A percentile compares a stretch with the other conserved stretches of the same genome.
Conservation (phyloP, 2,888 invertebrate genomes). For the Nomada fabriciana region DNA sequence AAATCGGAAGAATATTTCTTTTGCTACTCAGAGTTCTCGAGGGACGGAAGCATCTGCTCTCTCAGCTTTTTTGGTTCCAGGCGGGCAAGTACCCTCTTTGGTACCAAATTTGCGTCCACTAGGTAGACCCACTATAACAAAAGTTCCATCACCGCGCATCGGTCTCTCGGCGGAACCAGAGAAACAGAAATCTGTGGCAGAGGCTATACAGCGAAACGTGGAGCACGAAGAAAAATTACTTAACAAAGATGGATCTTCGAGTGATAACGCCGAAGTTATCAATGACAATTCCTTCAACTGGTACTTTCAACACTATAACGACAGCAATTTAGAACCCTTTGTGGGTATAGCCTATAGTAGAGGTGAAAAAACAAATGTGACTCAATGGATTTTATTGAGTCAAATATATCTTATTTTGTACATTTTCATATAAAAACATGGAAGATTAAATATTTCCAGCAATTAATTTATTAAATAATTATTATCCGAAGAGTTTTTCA, state of each 20-base stretch:
- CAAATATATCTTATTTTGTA: constrained; percentile 54
- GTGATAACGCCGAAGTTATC: constrained; percentile 85
- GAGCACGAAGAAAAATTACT: constrained; percentile 85
- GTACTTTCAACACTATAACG: constrained; percentile 95
- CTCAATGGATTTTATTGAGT: constrained; percentile 55
- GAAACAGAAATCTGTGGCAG: constrained; percentile 56
- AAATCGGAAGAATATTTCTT: constrained; percentile 49
- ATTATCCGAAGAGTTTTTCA: neutral
- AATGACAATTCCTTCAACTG: constrained; percentile 89
- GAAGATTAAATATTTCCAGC: constrained; percentile 17
- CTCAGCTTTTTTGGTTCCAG: constrained; percentile 88
- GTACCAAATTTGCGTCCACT: constrained; percentile 77
- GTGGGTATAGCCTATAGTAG: constrained; percentile 79
- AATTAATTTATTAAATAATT: constrained; percentile 27
- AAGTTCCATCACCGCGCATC: constrained; percentile 85
- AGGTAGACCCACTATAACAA: constrained; percentile 87
- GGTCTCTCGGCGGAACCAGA: constrained; percentile 45
- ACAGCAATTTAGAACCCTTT: constrained; percentile 86
- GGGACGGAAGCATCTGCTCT: constrained; percentile 85
- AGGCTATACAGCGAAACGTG: constrained; percentile 70
- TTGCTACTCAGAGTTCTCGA: constrained; percentile 77
- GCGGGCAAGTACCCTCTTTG: constrained; percentile 85
- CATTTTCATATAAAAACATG: constrained; percentile 42
- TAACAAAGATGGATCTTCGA: constrained; percentile 58
- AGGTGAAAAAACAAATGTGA: constrained; percentile 19